Evolutionary conservation across 2,797 vertebrate species (phyloP).

Genomic region (Phoeniculus purpureus): DNA sequence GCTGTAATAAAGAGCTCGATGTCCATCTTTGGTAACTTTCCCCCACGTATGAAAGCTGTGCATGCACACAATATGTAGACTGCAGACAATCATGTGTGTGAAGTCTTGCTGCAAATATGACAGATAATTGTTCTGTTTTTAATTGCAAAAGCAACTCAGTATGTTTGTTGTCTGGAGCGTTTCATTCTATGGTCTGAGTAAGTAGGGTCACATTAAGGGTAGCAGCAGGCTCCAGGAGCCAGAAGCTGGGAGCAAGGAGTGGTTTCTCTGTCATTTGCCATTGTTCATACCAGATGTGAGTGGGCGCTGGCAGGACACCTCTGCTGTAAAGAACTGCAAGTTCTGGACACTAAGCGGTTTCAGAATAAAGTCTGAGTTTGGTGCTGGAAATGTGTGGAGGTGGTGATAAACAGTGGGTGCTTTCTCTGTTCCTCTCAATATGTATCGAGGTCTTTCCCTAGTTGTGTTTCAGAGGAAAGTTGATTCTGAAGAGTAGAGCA

Average conservation of each 20-base stretch:
- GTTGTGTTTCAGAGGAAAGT: neutral
- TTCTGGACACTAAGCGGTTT: neutral
- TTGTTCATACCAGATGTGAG: neutral
- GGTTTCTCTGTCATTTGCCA: neutral
- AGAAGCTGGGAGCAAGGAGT: neutral
- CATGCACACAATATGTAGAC: neutral
- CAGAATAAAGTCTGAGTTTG: neutral
- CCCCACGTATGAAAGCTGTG: neutral
- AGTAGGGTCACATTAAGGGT: neutral
- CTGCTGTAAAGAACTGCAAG: neutral
- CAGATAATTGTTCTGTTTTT: slow-evolving; percentile 22
- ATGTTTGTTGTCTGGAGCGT: slow-evolving; percentile 1
- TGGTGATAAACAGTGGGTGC: neutral
- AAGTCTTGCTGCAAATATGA: neutral
- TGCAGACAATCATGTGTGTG: neutral
- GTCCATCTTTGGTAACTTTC: slow-evolving; percentile 57
- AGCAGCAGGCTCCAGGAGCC: neutral
- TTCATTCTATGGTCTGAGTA: neutral
- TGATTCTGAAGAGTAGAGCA: neutral
- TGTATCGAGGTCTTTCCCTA: neutral
- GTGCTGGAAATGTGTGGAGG: neutral
- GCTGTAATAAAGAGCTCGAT: slow-evolving; percentile 6
- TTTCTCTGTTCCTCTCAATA: neutral
- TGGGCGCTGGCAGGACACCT: neutral
- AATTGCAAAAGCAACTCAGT: neutral